A percentile compares a stretch with the other conserved stretches of the same genome.
Conservation (phyloP, 2,888 invertebrate species). For the Enchytraeus crypticus region DNA sequence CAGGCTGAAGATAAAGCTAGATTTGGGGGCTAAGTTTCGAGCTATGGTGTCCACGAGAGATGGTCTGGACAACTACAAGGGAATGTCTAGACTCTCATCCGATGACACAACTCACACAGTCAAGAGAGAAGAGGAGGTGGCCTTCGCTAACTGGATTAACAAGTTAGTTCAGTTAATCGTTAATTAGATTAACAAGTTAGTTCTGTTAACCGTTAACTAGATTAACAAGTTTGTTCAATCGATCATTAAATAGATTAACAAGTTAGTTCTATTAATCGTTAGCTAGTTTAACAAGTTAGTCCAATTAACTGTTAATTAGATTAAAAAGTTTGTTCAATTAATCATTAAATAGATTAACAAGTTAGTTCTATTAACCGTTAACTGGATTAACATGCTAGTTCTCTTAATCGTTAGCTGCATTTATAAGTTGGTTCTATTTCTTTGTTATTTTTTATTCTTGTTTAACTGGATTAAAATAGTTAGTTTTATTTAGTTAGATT, state of each 20-base stretch:
- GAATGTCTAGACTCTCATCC: slow-evolving; percentile 85
- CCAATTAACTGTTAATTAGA: background rate
- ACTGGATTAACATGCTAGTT: no score
- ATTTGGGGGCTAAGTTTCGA: slow-evolving; percentile 85
- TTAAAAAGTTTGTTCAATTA: no score
- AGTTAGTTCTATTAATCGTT: no score
- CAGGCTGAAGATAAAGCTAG: slow-evolving; percentile 71
- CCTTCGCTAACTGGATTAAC: slow-evolving; percentile 98
- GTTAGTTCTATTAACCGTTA: slow-evolving; percentile 32
- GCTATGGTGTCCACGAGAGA: slow-evolving; percentile 82
- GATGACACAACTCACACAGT: slow-evolving; percentile 76
- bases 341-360: slow-evolving; percentile 91
- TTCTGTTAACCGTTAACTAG: slow-evolving; percentile 78
- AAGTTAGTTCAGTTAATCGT: slow-evolving; percentile 36
- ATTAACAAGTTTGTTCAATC: slow-evolving; percentile 62
- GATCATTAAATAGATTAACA: background rate
- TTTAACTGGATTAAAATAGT: no score
- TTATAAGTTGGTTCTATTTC: no score
- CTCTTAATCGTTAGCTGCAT: background rate
- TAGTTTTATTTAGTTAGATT: no score
- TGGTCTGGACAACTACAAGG: slow-evolving; percentile 81
- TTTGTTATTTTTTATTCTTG: background rate
- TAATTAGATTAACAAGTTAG: no score
- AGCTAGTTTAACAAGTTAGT: slow-evolving; percentile 83
- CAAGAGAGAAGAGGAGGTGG: slow-evolving; percentile 69